phyloP scores from a whole-genome alignment of 2,113 vertebrate species.

The Dolichallabes microphthalmus region DNA sequence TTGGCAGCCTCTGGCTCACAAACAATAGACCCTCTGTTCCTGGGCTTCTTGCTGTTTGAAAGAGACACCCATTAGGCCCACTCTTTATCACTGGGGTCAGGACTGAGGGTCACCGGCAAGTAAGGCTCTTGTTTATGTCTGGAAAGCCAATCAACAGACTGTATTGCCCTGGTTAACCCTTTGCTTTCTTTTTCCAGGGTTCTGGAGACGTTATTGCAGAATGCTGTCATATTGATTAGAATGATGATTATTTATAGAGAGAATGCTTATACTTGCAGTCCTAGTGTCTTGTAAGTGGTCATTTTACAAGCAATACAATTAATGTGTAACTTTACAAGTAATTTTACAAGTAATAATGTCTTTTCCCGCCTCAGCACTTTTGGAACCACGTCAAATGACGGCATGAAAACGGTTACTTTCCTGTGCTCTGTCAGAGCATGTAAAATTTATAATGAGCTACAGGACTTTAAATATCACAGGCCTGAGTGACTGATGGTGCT shows the following conservation, averaged over 20 bases:
- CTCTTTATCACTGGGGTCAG: slow-evolving; percentile 77
- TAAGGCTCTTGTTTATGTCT: slow-evolving; percentile 78
- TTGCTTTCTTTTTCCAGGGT: slow-evolving; percentile 46
- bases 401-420: not conserved
- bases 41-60: slow-evolving; percentile 65
- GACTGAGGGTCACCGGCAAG: slow-evolving; percentile 70
- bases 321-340: no score
- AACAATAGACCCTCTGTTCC: slow-evolving; percentile 77
- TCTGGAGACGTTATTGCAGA: not conserved
- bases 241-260: not conserved
- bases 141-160: slow-evolving; percentile 74
- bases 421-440: not conserved
- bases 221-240: no score
- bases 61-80: slow-evolving; percentile 78
- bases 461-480: not conserved
- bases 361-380: not conserved
- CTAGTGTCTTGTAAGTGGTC: not conserved
- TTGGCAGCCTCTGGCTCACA: slow-evolving; percentile 60
- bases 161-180: slow-evolving; percentile 65
- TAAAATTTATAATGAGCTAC: not conserved
- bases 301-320: not conserved
- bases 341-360: not conserved
- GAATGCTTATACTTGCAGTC: not conserved
- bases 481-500: not conserved
- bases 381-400: not conserved